Evolutionary conservation across 2,797 vertebrate genomes (phyloP).

Genomic region (Clarias fuscus): DNA sequence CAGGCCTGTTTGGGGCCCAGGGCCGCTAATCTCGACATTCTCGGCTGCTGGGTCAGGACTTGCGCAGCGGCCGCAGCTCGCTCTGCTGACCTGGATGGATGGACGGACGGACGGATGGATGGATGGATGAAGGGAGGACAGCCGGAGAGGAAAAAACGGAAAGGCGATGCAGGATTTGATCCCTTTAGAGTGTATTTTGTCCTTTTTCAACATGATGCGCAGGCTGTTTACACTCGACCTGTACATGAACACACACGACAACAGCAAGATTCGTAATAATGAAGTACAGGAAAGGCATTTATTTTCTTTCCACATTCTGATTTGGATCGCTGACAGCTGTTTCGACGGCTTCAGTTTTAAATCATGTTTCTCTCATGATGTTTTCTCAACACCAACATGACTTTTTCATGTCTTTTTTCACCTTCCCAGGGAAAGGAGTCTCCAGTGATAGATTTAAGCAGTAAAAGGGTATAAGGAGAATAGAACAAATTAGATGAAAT

Average conservation of each 20-base stretch:
- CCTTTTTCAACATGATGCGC: neutral
- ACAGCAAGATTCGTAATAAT: neutral
- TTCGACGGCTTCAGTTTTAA: too few species aligned
- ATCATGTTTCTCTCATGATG: too few species aligned
- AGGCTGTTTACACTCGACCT: neutral
- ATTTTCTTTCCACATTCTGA: too few species aligned
- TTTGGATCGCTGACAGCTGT: neutral
- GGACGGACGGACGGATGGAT: constrained; percentile 37
- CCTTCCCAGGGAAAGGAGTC: neutral
- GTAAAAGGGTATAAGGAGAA: neutral
- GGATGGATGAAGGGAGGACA: constrained; percentile 38
- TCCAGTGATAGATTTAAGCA: neutral
- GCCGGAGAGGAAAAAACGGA: constrained; percentile 28
- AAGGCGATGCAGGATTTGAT: constrained; percentile 52
- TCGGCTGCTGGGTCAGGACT: constrained; percentile 61
- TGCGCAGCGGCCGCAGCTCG: constrained; percentile 55
- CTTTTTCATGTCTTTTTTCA: neutral
- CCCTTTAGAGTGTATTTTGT: constrained; percentile 23
- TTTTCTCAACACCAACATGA: neutral
- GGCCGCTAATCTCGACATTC: constrained; percentile 65
- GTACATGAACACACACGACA: neutral
- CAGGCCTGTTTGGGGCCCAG: constrained; percentile 67
- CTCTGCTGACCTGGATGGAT: constrained; percentile 65
- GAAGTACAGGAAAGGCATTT: neutral
- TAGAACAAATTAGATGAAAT: neutral